phyloP scores from a whole-genome alignment of 2,888 invertebrate species.

The Caenorhabditis wallacei region DNA sequence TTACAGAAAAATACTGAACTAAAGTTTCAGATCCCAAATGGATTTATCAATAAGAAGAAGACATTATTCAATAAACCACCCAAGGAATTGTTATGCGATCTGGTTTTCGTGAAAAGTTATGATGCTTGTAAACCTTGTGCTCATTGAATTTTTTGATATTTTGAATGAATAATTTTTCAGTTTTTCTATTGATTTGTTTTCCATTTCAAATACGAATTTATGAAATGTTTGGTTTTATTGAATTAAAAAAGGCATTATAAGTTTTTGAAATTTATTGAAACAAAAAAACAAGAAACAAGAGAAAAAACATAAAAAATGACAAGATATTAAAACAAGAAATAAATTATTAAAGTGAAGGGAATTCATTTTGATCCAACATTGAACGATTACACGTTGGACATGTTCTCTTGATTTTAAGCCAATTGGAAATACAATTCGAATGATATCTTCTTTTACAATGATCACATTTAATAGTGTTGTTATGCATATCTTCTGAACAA shows the following conservation, averaged over 20 bases:
- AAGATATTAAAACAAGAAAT: too few species aligned
- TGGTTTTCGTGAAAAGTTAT: background rate
- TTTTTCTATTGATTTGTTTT: background rate
- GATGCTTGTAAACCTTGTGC: constrained; percentile 5
- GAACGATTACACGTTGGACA: constrained; percentile 3
- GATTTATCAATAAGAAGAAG: constrained; percentile 9
- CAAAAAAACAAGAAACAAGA: background rate
- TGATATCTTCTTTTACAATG: constrained; percentile 5
- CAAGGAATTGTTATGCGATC: constrained; percentile 1
- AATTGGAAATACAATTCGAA: background rate
- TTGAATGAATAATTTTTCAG: background rate
- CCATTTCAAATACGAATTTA: background rate
- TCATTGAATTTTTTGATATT: background rate
- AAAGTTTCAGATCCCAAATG: background rate
- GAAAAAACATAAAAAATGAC: too few species aligned
- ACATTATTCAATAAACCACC: constrained; percentile 8
- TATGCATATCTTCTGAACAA: background rate
- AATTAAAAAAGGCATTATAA: background rate
- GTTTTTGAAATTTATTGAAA: background rate
- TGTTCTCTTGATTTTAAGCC: constrained; percentile 8
- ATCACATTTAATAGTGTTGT: background rate
- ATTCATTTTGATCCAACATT: background rate
- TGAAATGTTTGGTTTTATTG: background rate
- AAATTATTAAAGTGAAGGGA: background rate
- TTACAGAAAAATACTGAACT: too few species aligned